Evolutionary conservation across 2,888 invertebrate species (phyloP), one percentile per base, ranked within the genome.

Genomic region (Azorinus chamasolen): DNA sequence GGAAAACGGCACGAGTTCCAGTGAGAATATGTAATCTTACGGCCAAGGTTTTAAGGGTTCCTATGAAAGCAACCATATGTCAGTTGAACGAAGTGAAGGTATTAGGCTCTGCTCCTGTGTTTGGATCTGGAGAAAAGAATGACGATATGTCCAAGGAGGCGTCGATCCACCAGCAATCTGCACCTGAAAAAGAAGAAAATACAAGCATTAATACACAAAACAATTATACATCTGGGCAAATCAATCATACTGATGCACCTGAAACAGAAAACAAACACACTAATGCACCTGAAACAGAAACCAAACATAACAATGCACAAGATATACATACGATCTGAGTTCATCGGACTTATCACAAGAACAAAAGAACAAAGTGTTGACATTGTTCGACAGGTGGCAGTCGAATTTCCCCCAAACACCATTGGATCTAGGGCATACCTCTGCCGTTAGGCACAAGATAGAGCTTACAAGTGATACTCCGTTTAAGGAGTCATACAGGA

Each of bases 371-470:
- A n/a, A n/a, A n/a, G n/a, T n/a, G n/a, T n/a, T n/a, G n/a, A n/a
- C n/a, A n/a, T n/a, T n/a, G n/a, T n/a, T n/a, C n/a, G n/a, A n/a
- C n/a, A n/a, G n/a, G n/a, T n/a, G n/a, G n/a, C n/a, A n/a, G n/a
- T n/a, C n/a, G n/a, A n/a, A n/a, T n/a, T n/a, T n/a, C n/a, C n/a
- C n/a, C n/a, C n/a, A n/a, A n/a, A n/a, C n/a, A n/a, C n/a, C n/a
- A n/a, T n/a, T n/a, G n/a, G n/a, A n/a, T n/a, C n/a, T n/a, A n/a
- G n/a, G n/a, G n/a, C n/a, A n/a, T n/a, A n/a, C n/a, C n/a, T n/a
- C n/a, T n/a, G n/a, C n/a, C n/a, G n/a, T n/a, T n/a, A n/a, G n/a
- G 48, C 70, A 70, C 37, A 25, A 53, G 10, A 69, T 69, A 20
- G 20, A 59, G 22, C 43, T 61, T 14, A 61, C n/a, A 12, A 43